A percentile compares a stretch with the other conserved stretches of the same genome.
Conservation (phyloP, 2,797 vertebrate species). For the Neosilurus hyrtlii region DNA sequence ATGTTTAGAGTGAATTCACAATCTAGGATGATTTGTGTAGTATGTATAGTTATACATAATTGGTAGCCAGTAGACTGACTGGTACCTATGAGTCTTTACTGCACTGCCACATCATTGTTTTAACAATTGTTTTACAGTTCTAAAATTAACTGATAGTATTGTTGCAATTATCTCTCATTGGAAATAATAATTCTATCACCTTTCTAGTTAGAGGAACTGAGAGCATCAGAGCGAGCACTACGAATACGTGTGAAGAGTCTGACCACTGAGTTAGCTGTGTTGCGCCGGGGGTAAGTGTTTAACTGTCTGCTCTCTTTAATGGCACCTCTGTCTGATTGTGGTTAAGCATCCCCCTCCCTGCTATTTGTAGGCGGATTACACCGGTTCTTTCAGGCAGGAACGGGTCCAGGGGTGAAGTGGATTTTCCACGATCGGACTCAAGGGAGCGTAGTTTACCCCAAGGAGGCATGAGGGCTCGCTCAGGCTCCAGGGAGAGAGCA, state of each 20-base stretch:
- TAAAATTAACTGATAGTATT: neutral
- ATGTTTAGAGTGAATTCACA: neutral
- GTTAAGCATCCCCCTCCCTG: neutral
- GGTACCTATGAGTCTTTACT: neutral
- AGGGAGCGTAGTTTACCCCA: constrained; percentile 65
- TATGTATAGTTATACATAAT: neutral
- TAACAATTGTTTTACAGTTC: neutral
- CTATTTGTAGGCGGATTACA: constrained; percentile 66
- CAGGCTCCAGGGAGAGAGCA: constrained; percentile 75
- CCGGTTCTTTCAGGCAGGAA: constrained; percentile 60
- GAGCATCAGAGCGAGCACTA: constrained; percentile 79
- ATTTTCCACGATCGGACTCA: constrained; percentile 73
- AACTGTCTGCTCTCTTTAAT: constrained; percentile 33
- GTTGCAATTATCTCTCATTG: neutral
- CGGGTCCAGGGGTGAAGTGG: constrained; percentile 63
- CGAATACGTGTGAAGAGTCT: constrained; percentile 82
- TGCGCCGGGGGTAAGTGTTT: constrained; percentile 80
- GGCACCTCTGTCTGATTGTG: neutral
- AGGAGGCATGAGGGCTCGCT: constrained; percentile 67
- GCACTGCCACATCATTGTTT: neutral
- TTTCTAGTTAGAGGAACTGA: constrained; percentile 80
- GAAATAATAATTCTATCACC: neutral
- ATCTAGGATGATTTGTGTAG: neutral
- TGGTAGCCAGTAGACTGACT: neutral
- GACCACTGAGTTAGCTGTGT: constrained; percentile 78